Percentiles rank a stretch among this genome's conserved stretches.
Conservation (phyloP, 2,888 invertebrate genomes). For the Venustoraphidia nigricollis region DNA sequence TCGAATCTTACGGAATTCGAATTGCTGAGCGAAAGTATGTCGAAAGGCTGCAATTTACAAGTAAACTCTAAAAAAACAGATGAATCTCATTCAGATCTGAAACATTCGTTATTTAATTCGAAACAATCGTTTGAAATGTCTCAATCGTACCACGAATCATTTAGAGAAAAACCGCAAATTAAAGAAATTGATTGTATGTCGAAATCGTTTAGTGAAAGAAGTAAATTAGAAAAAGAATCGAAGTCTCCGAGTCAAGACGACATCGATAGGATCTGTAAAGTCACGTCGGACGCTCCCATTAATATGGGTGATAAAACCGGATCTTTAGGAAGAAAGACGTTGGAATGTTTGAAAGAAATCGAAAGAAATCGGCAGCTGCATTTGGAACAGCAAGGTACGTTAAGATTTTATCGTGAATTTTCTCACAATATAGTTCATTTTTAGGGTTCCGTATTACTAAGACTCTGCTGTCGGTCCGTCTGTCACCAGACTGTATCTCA, state of each 20-base stretch:
- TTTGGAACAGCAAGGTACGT: constrained; percentile 75
- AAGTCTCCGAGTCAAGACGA: constrained; percentile 61
- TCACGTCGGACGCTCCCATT: constrained; percentile 71
- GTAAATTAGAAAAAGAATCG: constrained; percentile 14
- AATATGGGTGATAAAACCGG: constrained; percentile 50
- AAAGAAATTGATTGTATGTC: background rate
- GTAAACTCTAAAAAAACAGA: no score
- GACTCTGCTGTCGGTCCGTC: no score
- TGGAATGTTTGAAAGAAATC: constrained; percentile 78
- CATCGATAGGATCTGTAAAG: constrained; percentile 74
- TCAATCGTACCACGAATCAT: constrained; percentile 27
- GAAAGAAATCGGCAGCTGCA: constrained; percentile 75
- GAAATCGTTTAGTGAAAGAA: constrained; percentile 7
- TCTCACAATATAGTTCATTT: no score
- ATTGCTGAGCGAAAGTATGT: no score
- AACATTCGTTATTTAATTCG: no score
- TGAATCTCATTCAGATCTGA: no score
- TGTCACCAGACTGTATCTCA: no score
- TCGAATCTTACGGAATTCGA: no score
- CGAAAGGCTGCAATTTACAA: no score
- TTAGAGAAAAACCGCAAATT: constrained; percentile 9
- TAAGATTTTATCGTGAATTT: background rate
- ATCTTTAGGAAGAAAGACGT: constrained; percentile 58
- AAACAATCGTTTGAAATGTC: constrained; percentile 22
- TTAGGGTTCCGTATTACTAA: no score